Evolutionary conservation across 2,888 invertebrate genomes (phyloP).

Genomic region (Brachynemurus nebulosus): DNA sequence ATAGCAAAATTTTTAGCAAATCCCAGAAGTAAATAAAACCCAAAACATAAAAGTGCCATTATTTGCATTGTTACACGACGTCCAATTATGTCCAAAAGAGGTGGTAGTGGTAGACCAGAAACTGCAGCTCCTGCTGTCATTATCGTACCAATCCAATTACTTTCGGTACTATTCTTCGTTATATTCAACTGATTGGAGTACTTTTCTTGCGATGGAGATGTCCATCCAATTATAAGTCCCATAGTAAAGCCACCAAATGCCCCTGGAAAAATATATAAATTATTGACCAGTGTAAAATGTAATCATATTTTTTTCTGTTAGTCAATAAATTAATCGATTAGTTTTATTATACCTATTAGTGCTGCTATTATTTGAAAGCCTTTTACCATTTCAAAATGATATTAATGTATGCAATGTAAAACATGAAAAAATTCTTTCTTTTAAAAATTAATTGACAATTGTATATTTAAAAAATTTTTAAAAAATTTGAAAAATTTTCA

Average conservation of each 20-base stretch:
- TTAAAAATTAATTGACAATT: too few relatives aligned
- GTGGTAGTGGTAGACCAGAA: not conserved
- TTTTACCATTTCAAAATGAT: too few relatives aligned
- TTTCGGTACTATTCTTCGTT: too few relatives aligned
- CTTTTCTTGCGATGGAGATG: not conserved
- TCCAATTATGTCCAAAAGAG: not conserved
- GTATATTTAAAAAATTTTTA: too few relatives aligned
- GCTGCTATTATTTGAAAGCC: too few relatives aligned
- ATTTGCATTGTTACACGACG: not conserved
- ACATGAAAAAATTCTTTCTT: too few relatives aligned
- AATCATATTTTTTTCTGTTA: too few relatives aligned
- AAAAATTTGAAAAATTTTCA: too few relatives aligned
- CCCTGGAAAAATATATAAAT: not conserved
- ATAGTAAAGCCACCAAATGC: not conserved
- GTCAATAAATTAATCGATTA: too few relatives aligned
- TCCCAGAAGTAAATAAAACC: not conserved
- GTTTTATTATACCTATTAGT: too few relatives aligned
- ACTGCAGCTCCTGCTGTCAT: not conserved
- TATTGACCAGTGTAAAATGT: too few relatives aligned
- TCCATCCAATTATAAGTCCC: not conserved
- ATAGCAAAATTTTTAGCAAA: not conserved
- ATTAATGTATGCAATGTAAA: too few relatives aligned
- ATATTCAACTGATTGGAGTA: not conserved
- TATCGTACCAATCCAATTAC: not conserved
- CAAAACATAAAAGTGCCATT: not conserved